A percentile compares a stretch with the other conserved stretches of the same genome.
Evolutionary conservation across 2,113 vertebrate genomes (phyloP).

Genomic region (Etheostoma spectabile): DNA sequence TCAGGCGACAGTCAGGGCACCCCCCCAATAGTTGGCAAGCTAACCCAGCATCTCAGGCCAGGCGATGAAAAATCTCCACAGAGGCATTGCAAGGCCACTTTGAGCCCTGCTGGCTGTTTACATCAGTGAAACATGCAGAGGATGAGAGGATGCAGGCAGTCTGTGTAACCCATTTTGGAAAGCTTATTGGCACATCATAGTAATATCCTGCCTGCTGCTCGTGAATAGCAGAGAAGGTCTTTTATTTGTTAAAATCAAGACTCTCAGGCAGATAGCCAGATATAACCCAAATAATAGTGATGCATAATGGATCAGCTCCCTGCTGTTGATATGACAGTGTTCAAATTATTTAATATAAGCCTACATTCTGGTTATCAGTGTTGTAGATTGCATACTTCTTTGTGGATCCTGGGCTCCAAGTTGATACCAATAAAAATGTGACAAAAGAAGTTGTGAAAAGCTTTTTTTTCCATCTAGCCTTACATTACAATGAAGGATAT

Average conservation of each 20-base stretch:
- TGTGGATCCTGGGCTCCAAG: neutral
- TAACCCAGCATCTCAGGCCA: conserved; percentile 15
- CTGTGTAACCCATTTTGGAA: conserved; percentile 41
- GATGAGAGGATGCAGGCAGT: conserved; percentile 38
- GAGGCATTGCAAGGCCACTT: conserved; percentile 27
- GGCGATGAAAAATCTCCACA: conserved; percentile 24
- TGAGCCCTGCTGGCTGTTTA: conserved; percentile 37
- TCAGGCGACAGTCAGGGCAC: conserved; percentile 48
- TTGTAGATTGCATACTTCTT: neutral
- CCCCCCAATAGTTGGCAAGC: conserved; percentile 14
- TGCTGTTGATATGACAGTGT: conserved; percentile 18
- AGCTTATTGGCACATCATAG: conserved; percentile 23
- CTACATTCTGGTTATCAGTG: neutral
- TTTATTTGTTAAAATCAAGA: conserved; percentile 34
- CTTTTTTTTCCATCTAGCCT: neutral
- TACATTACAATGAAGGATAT: neutral
- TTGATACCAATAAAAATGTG: neutral
- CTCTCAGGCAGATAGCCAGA: conserved; percentile 14
- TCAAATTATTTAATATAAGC: neutral
- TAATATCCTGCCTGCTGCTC: conserved; percentile 30
- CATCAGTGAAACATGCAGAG: conserved; percentile 40
- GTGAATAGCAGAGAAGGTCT: conserved; percentile 7
- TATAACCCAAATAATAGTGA: conserved; percentile 39
- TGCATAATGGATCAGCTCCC: conserved; percentile 40
- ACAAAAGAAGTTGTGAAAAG: neutral